Conservation (phyloP, 1,140 invertebrate species). For the Sitobion miscanthi region DNA sequence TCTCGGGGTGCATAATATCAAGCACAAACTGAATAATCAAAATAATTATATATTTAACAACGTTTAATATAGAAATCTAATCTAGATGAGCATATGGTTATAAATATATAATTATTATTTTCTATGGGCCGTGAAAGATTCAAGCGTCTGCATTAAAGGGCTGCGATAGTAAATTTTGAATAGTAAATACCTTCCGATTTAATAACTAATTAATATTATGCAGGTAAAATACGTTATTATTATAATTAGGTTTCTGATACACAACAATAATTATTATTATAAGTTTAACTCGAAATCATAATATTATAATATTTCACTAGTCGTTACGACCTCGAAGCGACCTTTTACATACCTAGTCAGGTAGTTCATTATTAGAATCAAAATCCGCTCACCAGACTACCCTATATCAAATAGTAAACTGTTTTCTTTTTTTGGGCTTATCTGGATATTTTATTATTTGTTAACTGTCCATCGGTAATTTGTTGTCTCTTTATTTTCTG, state of each 20-base stretch:
- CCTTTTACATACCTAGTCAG: background rate
- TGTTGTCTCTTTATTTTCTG: background rate
- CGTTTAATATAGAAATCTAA: constrained; percentile 12
- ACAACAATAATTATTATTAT: background rate
- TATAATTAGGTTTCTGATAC: background rate
- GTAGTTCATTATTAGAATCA: background rate
- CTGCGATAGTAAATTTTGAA: background rate
- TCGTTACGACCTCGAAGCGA: background rate
- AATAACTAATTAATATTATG: constrained; percentile 1
- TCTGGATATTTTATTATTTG: background rate
- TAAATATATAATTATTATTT: constrained; percentile 20
- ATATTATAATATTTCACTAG: background rate
- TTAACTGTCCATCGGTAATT: background rate
- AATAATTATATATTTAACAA: background rate
- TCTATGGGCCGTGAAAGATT: background rate
- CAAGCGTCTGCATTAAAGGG: background rate
- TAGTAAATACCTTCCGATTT: background rate
- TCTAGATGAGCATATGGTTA: background rate
- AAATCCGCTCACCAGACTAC: background rate
- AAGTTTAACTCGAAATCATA: background rate
- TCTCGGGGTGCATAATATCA: background rate
- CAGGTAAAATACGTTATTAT: background rate
- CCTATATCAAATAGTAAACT: background rate
- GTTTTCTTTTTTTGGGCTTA: background rate
- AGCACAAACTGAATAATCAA: background rate